A percentile compares a stretch with the other conserved stretches of the same genome.
Evolutionary conservation across 2,797 vertebrate species (phyloP).

Genomic region (Ictinia mississippiensis): DNA sequence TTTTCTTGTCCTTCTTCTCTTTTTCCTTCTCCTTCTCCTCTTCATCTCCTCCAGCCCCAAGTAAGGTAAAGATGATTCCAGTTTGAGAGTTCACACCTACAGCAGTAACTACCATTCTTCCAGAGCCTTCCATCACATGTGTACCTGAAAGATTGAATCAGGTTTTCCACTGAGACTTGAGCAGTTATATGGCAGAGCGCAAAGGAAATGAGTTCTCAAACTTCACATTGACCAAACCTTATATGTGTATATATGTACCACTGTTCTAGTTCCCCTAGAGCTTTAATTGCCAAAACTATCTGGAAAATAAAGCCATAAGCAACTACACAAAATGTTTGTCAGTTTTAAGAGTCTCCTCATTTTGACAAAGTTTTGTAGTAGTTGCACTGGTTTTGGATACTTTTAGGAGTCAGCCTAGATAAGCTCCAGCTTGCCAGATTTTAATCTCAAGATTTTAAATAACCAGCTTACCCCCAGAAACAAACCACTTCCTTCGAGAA

Average conservation of each 20-base stretch:
- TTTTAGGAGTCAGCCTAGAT: neutral
- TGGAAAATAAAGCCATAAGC: neutral
- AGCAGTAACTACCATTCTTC: slow-evolving; percentile 98
- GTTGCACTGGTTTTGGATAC: neutral
- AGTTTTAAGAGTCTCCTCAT: neutral
- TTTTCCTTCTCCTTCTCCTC: slow-evolving; percentile 83
- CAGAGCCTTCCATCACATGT: slow-evolving; percentile 99
- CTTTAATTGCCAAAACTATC: neutral
- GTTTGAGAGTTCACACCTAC: slow-evolving; percentile 98
- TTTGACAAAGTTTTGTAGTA: neutral
- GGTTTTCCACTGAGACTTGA: neutral
- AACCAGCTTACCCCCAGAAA: neutral
- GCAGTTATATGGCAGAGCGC: neutral
- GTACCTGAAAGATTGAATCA: slow-evolving; percentile 81
- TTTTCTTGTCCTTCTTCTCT: slow-evolving; percentile 87
- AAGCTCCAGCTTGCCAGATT: neutral
- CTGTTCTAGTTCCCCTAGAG: neutral
- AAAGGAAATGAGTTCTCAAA: neutral
- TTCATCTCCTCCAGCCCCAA: slow-evolving; percentile 88
- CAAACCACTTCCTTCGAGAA: neutral
- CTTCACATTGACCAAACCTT: rapidly evolving
- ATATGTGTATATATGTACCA: neutral
- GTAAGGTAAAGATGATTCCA: slow-evolving; percentile 98
- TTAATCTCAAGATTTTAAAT: neutral
- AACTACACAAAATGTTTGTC: neutral